Conservation (phyloP, 2,113 vertebrate species). For the Eira barbara region DNA sequence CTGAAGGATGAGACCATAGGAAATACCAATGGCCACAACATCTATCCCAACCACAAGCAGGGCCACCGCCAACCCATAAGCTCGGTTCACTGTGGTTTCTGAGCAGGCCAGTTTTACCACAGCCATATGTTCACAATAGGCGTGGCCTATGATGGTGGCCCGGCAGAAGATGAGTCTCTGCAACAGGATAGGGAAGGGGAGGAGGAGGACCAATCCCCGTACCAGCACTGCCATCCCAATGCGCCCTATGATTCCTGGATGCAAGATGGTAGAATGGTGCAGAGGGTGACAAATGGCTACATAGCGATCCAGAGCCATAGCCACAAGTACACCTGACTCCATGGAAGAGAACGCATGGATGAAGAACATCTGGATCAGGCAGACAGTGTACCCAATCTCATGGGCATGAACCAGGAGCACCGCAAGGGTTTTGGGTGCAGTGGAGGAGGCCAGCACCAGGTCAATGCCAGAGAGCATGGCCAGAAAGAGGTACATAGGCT, state of each 20-base stretch:
- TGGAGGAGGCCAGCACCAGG: slow-evolving; percentile 63
- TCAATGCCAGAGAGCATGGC: slow-evolving; percentile 66
- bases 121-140: slow-evolving; percentile 73
- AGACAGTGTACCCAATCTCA: slow-evolving; percentile 49
- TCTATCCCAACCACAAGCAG: slow-evolving; percentile 66
- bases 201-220: slow-evolving; percentile 51
- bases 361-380: slow-evolving; percentile 69
- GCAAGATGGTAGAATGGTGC: slow-evolving; percentile 57
- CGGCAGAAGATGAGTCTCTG: slow-evolving; percentile 58
- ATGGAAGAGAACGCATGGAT: slow-evolving; percentile 70
- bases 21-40: slow-evolving; percentile 58
- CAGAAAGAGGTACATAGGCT: slow-evolving; percentile 75
- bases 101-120: slow-evolving; percentile 71
- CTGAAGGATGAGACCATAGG: slow-evolving; percentile 62
- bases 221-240: slow-evolving; percentile 49
- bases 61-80: slow-evolving; percentile 67
- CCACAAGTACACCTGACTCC: slow-evolving; percentile 67
- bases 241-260: neutral
- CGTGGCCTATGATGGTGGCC: slow-evolving; percentile 26
- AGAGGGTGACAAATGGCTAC: slow-evolving; percentile 69
- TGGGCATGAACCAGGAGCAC: slow-evolving; percentile 57
- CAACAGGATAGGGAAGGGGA: slow-evolving; percentile 62
- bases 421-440: slow-evolving; percentile 63
- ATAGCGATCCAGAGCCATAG: slow-evolving; percentile 66
- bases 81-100: slow-evolving; percentile 54